Conservation (phyloP, 2,888 invertebrate species). For the Drosophila macrospina region DNA sequence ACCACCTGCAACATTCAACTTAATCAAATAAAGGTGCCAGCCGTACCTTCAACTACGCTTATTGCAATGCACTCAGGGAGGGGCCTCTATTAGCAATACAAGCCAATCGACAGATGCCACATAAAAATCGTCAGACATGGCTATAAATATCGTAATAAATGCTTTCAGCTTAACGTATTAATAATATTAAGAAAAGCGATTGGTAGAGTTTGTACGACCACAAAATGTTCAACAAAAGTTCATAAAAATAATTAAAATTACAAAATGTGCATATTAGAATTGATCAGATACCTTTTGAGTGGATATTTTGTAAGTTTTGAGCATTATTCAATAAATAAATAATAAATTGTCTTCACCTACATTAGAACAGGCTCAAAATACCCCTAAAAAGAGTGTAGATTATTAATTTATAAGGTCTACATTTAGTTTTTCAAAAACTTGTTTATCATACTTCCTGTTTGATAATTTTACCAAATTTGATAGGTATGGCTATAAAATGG, state of each 20-base stretch:
- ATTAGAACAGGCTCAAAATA: neutral
- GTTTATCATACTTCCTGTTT: constrained; percentile 10
- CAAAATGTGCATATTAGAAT: neutral
- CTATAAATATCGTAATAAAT: constrained; percentile 11
- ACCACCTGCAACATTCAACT: constrained; percentile 18
- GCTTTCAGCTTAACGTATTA: neutral
- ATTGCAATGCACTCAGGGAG: constrained; percentile 24
- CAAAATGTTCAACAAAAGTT: neutral
- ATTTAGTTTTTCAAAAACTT: constrained; percentile 9
- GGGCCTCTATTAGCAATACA: constrained; percentile 6
- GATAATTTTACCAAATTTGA: constrained; percentile 4
- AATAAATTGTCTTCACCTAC: no score
- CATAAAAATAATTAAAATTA: neutral
- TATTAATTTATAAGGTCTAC: constrained; percentile 8
- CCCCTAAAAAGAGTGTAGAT: neutral
- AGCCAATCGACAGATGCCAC: constrained; percentile 3
- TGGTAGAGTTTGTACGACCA: no score
- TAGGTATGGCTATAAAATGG: constrained; percentile 8
- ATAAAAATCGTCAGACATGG: constrained; percentile 2
- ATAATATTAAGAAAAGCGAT: neutral
- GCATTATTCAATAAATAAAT: no score
- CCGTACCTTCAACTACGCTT: constrained; percentile 2
- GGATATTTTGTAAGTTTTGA: neutral
- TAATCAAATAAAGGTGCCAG: constrained; percentile 33
- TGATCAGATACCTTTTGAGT: no score